phyloP scores from a whole-genome alignment of 2,797 vertebrate genomes.

The Typhlichthys eigenmanni region DNA sequence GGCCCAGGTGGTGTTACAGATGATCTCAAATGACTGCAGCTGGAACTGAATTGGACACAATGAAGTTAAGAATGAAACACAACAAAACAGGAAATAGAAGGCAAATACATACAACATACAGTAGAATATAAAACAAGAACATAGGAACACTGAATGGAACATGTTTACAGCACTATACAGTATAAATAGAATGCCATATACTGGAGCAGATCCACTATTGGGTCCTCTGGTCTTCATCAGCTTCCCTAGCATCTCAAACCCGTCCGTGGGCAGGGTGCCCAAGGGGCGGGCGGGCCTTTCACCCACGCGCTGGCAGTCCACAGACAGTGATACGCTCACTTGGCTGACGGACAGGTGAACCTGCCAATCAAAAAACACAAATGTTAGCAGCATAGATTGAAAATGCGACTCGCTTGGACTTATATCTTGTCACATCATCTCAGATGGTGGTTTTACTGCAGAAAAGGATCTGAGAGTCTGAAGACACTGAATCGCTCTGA shows the following conservation, averaged over 20 bases:
- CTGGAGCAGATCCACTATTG: constrained; percentile 83
- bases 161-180: constrained; percentile 24
- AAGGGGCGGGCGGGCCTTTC: constrained; percentile 80
- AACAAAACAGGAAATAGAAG: not conserved
- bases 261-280: constrained; percentile 78
- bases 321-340: constrained; percentile 82
- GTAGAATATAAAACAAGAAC: not conserved
- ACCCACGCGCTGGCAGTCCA: constrained; percentile 88
- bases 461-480: too few species aligned
- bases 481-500: too few species aligned
- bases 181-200: constrained; percentile 59
- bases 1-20: constrained; percentile 85
- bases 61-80: constrained; percentile 1
- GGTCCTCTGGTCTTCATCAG: constrained; percentile 85
- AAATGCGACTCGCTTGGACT: not conserved
- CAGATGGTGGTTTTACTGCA: too few species aligned
- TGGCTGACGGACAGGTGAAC: constrained; percentile 87
- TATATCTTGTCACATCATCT: too few species aligned
- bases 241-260: constrained; percentile 90
- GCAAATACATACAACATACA: not conserved
- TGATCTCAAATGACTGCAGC: constrained; percentile 86
- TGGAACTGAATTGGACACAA: constrained; percentile 78
- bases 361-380: constrained; percentile 65
- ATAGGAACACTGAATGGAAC: not conserved
- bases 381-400: not conserved